phyloP scores from a whole-genome alignment of 2,797 vertebrate genomes.

The Clamator glandarius region DNA sequence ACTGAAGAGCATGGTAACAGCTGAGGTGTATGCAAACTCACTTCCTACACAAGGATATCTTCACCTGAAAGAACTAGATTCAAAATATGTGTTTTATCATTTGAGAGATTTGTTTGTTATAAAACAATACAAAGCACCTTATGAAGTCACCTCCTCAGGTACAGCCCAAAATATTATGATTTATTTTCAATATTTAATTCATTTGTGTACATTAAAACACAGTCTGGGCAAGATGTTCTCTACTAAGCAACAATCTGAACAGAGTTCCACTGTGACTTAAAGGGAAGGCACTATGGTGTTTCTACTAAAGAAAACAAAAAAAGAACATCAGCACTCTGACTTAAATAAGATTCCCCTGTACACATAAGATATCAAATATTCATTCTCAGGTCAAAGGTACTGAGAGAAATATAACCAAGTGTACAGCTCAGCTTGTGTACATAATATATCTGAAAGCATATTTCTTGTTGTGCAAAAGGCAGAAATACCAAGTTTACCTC shows the following conservation, averaged over 20 bases:
- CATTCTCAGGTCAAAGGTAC: background rate
- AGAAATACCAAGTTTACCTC: background rate
- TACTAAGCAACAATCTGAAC: background rate
- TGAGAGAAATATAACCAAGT: background rate
- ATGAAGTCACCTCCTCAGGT: background rate
- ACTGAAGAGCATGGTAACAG: background rate
- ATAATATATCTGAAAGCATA: background rate
- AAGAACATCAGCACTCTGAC: background rate
- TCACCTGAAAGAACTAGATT: too few species aligned
- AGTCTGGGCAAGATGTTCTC: background rate
- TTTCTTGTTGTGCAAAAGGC: background rate
- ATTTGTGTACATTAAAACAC: background rate
- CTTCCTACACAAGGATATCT: background rate
- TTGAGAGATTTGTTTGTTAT: background rate
- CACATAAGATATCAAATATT: background rate
- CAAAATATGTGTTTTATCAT: background rate
- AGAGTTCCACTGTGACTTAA: background rate
- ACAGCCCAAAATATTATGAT: background rate
- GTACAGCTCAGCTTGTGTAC: background rate
- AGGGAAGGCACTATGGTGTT: background rate
- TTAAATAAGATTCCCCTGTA: background rate
- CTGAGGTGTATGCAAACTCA: background rate
- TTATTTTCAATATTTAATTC: background rate
- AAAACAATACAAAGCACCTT: background rate
- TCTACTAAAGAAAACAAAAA: background rate